Evolutionary conservation across 1,140 invertebrate genomes (phyloP), one percentile per base, ranked within the genome.

Genomic region (Tetragnatha versicolor): DNA sequence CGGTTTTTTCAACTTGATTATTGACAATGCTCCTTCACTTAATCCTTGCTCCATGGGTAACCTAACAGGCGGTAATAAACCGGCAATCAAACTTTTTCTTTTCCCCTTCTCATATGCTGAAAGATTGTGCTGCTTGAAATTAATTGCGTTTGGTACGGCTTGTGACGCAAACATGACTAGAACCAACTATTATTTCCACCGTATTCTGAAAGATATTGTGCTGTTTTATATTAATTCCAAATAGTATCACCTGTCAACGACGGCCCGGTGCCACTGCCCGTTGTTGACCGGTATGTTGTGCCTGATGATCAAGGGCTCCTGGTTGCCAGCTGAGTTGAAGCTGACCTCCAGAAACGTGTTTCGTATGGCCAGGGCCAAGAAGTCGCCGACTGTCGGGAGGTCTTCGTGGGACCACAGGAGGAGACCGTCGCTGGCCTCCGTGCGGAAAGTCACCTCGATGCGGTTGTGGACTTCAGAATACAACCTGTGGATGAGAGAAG

Each of bases 201-300:
- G 42, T 47, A 20, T 17, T 2, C 20, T 47, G 3, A 1, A 47
- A 20, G 42, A 47, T 47, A 47, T 1, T 17, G 42, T 47, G 1
- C 20, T 47, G 42, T 47, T 47, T 3, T 47, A 47, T 47, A 20
- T 47, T 47, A 70, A 78, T 51, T 51, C 63, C 39, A 20, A 33
- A 37, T 75, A 33, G 17, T 14, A 35, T 53, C 80, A 86, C 85
- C 85, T 84, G 42, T 83, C 81, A 42, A 91, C 88, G 6, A 88
- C 87, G 2, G 92, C 87, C 20, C 88, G 89, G 84, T 94, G 92
- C 92, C 92, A 93, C 49, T 90, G 83, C 0, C 91, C 91, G 85
- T 94, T 91, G 83, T 90, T 88, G 3, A 94, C 89, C 81, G 88
- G 9, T 83, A 91, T 51, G 3, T 29, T 35, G 29, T 80, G 75